phyloP scores from a whole-genome alignment of 2,113 vertebrate genomes.

The Scolopax mira region DNA sequence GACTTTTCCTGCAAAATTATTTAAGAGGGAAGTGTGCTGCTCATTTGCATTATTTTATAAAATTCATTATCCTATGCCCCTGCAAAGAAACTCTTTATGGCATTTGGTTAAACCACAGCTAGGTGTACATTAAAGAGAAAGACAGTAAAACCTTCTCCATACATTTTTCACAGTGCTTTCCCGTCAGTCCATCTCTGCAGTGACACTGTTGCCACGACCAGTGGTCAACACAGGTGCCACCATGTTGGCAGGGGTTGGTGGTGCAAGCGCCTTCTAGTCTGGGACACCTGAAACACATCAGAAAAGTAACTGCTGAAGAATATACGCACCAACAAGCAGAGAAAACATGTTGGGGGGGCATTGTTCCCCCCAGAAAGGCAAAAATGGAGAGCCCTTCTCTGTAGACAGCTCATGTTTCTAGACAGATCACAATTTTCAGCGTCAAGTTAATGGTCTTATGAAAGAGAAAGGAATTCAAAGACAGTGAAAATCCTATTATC shows the following conservation, averaged over 20 bases:
- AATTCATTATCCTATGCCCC: background rate
- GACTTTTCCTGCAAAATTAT: background rate
- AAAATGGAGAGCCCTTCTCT: background rate
- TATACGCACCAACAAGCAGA: fast-evolving
- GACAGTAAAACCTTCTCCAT: constrained; percentile 5
- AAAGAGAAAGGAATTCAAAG: background rate
- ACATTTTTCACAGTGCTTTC: constrained; percentile 95
- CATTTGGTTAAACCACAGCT: background rate
- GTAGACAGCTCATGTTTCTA: background rate
- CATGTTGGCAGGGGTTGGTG: constrained; percentile 86
- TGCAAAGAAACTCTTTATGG: background rate
- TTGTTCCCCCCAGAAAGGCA: background rate
- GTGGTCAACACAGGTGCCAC: constrained; percentile 88
- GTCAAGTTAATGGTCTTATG: background rate
- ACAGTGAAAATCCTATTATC: background rate
- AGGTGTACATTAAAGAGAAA: background rate
- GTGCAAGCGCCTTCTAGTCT: constrained; percentile 90
- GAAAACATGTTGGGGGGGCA: fast-evolving
- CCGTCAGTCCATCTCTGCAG: constrained; percentile 89
- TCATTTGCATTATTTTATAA: background rate
- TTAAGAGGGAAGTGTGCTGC: background rate
- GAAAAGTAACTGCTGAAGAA: background rate
- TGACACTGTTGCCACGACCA: constrained; percentile 97
- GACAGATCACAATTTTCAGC: background rate
- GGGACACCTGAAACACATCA: constrained; percentile 83